Percentiles rank a stretch among this genome's conserved stretches.
Evolutionary conservation across 2,113 vertebrate species (phyloP).

Genomic region (Motacilla tschutschensis): DNA sequence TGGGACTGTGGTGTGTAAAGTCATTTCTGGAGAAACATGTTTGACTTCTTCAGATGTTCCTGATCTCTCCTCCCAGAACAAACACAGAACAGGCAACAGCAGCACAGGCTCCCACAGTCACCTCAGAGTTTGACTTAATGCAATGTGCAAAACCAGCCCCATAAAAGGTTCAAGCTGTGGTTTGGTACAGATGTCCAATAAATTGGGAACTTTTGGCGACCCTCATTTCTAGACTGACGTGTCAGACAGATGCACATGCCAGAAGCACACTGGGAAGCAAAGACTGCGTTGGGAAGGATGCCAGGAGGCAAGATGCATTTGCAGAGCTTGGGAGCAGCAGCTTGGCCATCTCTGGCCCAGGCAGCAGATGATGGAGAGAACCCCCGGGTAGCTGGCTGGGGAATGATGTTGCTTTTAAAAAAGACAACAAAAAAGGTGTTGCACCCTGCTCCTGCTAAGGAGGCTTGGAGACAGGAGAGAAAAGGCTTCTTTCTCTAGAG

Average conservation of each 20-base stretch:
- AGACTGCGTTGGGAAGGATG: not conserved
- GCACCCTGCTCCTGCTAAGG: not conserved
- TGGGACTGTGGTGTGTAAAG: constrained; percentile 1
- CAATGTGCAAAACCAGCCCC: not conserved
- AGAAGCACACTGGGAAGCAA: constrained; percentile 25
- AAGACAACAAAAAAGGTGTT: rapidly evolving
- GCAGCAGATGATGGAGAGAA: not conserved
- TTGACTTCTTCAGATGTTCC: not conserved
- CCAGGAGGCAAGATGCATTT: constrained; percentile 1
- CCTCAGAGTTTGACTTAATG: not conserved
- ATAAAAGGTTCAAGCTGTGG: not conserved
- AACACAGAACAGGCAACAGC: not conserved
- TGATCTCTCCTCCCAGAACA: not conserved
- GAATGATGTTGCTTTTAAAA: not conserved
- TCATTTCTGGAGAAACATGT: not conserved
- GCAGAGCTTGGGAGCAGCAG: not conserved
- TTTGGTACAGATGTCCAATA: constrained; percentile 19
- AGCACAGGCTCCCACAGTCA: not conserved
- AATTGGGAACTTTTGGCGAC: constrained; percentile 14
- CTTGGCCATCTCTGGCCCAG: not conserved
- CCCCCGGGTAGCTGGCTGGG: not conserved
- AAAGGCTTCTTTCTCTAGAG: not conserved
- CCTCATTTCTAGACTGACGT: not conserved
- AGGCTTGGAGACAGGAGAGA: not conserved
- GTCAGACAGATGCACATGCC: constrained; percentile 26